A percentile compares a stretch with the other conserved stretches of the same genome.
Conservation (phyloP, 2,888 invertebrate species). For the Germaria angustata region DNA sequence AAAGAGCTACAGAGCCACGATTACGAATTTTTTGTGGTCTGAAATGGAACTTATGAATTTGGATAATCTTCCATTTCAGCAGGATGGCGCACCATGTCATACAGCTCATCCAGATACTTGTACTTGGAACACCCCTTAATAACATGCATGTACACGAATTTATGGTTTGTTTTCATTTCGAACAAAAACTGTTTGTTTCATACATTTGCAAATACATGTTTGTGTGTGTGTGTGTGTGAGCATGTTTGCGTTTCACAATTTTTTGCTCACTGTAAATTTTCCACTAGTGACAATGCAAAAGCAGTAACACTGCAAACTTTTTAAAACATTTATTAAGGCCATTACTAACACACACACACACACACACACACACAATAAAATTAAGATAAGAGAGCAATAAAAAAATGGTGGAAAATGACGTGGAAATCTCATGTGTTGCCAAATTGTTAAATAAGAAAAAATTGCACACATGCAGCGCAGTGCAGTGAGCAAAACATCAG, state of each 20-base stretch:
- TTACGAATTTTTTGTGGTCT: too few species aligned
- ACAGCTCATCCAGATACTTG: too few species aligned
- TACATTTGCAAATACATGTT: not conserved
- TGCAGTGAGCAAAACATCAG: conserved; percentile 2
- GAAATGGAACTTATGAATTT: too few species aligned
- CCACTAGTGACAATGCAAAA: conserved; percentile 44
- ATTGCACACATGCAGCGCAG: conserved; percentile 5
- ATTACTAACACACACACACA: not conserved
- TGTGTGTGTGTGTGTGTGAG: too few species aligned
- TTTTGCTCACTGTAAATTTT: conserved; percentile 18
- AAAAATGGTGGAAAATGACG: conserved; percentile 9
- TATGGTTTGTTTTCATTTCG: not conserved
- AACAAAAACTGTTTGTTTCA: not conserved
- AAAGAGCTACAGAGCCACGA: too few species aligned
- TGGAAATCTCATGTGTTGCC: conserved; percentile 48
- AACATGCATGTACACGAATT: not conserved
- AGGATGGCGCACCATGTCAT: too few species aligned
- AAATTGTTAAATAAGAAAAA: conserved; percentile 48
- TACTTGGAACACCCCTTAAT: too few species aligned
- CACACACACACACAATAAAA: not conserved
- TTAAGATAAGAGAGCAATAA: not conserved
- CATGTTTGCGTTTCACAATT: conserved; percentile 11
- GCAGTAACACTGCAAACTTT: conserved; percentile 11
- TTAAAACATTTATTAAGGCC: conserved; percentile 49
- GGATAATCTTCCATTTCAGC: too few species aligned